Evolutionary conservation across 1,140 invertebrate species (phyloP).

Genomic region (Argopecten irradians): DNA sequence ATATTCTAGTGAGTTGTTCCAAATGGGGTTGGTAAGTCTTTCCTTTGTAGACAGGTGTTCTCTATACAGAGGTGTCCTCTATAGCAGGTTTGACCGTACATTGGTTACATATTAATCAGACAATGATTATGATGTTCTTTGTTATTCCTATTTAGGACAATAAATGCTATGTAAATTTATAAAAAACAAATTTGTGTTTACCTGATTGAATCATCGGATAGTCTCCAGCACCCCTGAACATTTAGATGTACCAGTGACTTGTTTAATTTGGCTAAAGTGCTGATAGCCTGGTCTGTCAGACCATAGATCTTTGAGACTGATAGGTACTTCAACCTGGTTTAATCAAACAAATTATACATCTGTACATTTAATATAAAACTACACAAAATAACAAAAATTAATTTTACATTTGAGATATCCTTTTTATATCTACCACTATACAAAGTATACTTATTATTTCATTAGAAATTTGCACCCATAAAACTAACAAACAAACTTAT

Average conservation of each 20-base stretch:
- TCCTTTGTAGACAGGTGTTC: no score
- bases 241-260: constrained; percentile 68
- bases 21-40: no score
- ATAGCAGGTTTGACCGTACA: no score
- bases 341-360: constrained; percentile 46
- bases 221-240: constrained; percentile 74
- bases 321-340: constrained; percentile 67
- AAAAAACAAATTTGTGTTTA: constrained; percentile 44
- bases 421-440: no score
- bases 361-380: background rate
- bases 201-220: constrained; percentile 75
- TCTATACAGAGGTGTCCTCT: no score
- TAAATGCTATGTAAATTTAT: background rate
- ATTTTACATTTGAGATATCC: no score
- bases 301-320: constrained; percentile 76
- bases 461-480: no score
- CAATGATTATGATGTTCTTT: background rate
- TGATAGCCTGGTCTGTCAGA: constrained; percentile 71
- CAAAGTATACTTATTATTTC: no score
- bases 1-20: no score
- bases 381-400: no score
- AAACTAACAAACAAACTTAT: no score
- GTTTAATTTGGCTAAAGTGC: constrained; percentile 63
- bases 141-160: background rate
- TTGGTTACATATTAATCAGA: background rate